These are phyloP conservation scores for Drosophila incognita DNA, from an alignment of 2,888 invertebrate species.

Conservation along the genomic window DNA sequence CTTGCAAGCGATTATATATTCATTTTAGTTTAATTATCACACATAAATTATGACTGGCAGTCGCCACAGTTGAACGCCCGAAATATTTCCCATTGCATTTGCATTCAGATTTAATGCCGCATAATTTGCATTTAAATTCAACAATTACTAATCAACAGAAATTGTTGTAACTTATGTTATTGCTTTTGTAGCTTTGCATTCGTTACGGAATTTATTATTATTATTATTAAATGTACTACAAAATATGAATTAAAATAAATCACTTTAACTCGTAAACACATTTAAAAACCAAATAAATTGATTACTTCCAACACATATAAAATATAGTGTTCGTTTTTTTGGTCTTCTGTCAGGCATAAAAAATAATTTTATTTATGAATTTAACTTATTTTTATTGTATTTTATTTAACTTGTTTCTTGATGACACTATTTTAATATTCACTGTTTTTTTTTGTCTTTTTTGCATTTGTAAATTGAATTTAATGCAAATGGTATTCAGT, in stretches of 20 bases:
- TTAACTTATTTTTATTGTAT: background rate
- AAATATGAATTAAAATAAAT: background rate
- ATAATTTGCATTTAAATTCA: slow-evolving; percentile 23
- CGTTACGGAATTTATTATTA: background rate
- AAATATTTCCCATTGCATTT: slow-evolving; percentile 6
- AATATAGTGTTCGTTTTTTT: background rate
- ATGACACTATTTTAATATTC: background rate
- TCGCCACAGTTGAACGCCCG: slow-evolving; percentile 19
- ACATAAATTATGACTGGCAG: slow-evolving; percentile 45
- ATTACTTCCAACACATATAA: background rate
- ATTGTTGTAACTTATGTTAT: background rate
- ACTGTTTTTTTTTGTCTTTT: background rate
- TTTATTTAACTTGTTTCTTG: background rate
- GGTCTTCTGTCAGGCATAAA: background rate
- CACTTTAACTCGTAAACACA: background rate
- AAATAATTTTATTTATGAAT: background rate
- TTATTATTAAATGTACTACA: background rate
- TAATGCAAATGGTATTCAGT: slow-evolving; percentile 15
- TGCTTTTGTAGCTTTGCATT: background rate
- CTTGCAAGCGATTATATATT: slow-evolving; percentile 44
- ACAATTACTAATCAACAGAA: background rate
- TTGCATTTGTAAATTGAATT: slow-evolving; percentile 1
- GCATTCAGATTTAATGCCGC: slow-evolving; percentile 1
- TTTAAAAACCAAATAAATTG: background rate
- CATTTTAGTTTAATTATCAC: slow-evolving; percentile 55